Evolutionary conservation across 35 echinoderm and acorn worm genomes (phyloP).

Genomic region (Stichopus chloronotus): DNA sequence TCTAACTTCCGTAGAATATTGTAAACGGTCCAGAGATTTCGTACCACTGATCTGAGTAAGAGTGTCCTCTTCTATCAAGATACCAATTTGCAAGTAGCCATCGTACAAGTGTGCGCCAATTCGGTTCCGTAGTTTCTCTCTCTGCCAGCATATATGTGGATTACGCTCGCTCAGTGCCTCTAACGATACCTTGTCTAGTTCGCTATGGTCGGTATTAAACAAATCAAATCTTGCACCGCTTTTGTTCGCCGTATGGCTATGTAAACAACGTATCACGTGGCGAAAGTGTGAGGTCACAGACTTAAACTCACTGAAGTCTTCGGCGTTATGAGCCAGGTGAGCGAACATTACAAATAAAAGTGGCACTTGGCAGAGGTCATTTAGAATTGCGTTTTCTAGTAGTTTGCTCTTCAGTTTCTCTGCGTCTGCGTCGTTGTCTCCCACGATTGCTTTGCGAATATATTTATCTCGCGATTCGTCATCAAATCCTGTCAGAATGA

Average conservation of each 20-base stretch:
- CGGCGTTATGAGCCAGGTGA: constrained; percentile 1
- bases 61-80: constrained; percentile 26
- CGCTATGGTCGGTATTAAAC: neutral
- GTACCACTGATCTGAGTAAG: neutral
- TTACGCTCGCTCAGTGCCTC: neutral
- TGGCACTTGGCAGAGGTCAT: constrained; percentile 33
- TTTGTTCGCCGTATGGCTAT: neutral
- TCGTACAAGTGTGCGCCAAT: neutral
- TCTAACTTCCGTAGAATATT: constrained; percentile 18
- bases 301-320: neutral
- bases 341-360: constrained; percentile 50
- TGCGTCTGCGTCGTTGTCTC: neutral
- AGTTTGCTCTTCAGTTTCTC: neutral
- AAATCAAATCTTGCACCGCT: neutral
- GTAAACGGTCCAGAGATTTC: neutral
- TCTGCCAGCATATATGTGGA: neutral
- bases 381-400: constrained; percentile 3
- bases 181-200: constrained; percentile 19
- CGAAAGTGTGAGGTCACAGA: constrained; percentile 24
- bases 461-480: neutral
- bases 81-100: neutral
- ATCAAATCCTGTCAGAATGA: constrained; percentile 20
- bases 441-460: constrained; percentile 33
- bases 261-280: constrained; percentile 18
- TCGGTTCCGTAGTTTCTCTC: neutral